Base-by-base conservation (phyloP, 1,140 invertebrate species). In the Drosophila kanapiae region DNA sequence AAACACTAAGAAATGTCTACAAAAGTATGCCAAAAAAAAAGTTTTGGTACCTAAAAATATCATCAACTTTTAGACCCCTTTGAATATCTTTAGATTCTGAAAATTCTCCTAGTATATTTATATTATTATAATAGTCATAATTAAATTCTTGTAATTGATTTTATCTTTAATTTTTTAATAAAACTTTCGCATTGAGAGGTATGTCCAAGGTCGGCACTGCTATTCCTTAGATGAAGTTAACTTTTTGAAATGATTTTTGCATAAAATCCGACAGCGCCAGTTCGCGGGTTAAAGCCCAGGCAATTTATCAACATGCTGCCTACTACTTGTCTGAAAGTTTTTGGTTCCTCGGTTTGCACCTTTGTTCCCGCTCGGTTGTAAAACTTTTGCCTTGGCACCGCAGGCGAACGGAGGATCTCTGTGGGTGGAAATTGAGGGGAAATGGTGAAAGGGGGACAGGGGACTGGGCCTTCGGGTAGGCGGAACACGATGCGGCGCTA, bases 261-360 rank as follows among this genome's bases (percentile, higher is more conserved):
- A 87, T 88, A 87, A 84, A 88, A 88, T 88, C 61, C 67, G 85
- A 88, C 72, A 88, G 58, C 35, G 29, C 23, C 38, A 60, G 58
- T 54, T 64, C 63, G 49, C 57, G 64, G 75, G 74, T 69, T 68
- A 78, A 78, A 45, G 75, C 75, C 65, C 58, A 82, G 84, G 80
- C 84, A 87, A 87, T 87, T 88, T 87, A 87, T 87, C 84, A 87
- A 75, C 76, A 77, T 65, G 76, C 84, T 86, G 84, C 84, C 84
- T 71, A 86, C 83, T 77, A 87, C 84, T 82, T 84, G 81, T 87
- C 75, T 59, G 69, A 79, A 86, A 86, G 16, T 78, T 78, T 77
- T 78, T 70, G 71, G 78, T 80, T 61, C 29, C 63, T 63, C 77
- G n/a, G 23, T 53, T 64, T 61, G 56, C 57, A 53, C 45, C 76